Percentiles rank a stretch among this genome's conserved stretches.
Evolutionary conservation across 2,113 vertebrate species (phyloP).

Genomic region (Ameiurus melas): DNA sequence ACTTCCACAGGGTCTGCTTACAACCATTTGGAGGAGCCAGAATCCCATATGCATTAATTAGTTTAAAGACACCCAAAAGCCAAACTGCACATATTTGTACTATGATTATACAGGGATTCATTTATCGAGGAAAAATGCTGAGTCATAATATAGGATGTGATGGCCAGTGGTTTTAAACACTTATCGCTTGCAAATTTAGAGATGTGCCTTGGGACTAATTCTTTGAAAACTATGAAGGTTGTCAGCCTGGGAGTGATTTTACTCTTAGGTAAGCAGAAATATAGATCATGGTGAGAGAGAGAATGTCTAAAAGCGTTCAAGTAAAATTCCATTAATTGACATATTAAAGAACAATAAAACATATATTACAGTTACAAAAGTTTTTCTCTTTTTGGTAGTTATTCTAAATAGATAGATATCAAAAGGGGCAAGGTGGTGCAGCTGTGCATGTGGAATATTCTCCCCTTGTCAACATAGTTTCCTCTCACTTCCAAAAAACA

Average conservation of each 20-base stretch:
- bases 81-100: background rate
- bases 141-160: background rate
- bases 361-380: background rate
- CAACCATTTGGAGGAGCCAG: conserved; percentile 44
- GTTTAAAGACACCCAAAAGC: background rate
- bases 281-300: background rate
- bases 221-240: background rate
- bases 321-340: background rate
- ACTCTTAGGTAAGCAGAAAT: background rate
- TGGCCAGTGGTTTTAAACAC: background rate
- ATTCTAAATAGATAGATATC: background rate
- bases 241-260: background rate
- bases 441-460: background rate
- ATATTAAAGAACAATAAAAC: background rate
- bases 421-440: background rate
- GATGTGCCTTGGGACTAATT: background rate
- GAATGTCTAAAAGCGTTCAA: background rate
- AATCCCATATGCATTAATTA: conserved; percentile 15
- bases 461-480: background rate
- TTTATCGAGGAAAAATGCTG: background rate
- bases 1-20: conserved; percentile 59
- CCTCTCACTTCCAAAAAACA: background rate
- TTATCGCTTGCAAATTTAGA: background rate
- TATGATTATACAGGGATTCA: background rate
- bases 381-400: background rate